Conservation (phyloP, 2,113 vertebrate genomes). For the Ascaphus truei region DNA sequence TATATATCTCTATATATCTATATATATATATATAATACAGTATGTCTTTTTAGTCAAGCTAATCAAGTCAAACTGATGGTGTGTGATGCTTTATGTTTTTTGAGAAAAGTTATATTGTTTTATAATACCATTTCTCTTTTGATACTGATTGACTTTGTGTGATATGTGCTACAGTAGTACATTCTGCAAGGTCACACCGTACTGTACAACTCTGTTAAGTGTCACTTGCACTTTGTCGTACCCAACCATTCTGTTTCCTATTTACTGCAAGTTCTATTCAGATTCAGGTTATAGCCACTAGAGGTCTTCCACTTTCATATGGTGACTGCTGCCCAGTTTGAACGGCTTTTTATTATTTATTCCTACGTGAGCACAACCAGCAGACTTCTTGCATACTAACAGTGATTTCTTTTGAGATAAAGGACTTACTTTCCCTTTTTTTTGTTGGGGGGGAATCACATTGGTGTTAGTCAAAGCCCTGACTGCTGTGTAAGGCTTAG, state of each 20-base stretch:
- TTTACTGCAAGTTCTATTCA: neutral
- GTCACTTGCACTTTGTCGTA: neutral
- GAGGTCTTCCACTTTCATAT: constrained; percentile 55
- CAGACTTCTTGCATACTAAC: constrained; percentile 61
- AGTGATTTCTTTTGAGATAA: constrained; percentile 53
- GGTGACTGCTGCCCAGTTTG: constrained; percentile 17
- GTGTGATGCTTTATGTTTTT: too few relatives aligned
- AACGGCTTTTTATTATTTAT: constrained; percentile 57
- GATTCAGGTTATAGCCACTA: constrained; percentile 60
- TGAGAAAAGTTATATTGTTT: too few relatives aligned
- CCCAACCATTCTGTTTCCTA: constrained; percentile 44
- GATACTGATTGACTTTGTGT: too few relatives aligned
- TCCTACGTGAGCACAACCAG: constrained; percentile 64
- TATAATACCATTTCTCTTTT: too few relatives aligned
- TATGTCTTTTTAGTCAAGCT: too few relatives aligned
- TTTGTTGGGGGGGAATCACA: constrained; percentile 52
- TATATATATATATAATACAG: too few relatives aligned
- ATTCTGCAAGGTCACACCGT: neutral
- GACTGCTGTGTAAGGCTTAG: constrained; percentile 41
- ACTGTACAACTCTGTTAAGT: neutral
- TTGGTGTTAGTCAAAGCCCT: constrained; percentile 43
- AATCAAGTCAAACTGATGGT: too few relatives aligned
- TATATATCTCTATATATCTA: too few relatives aligned
- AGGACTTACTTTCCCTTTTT: constrained; percentile 47
- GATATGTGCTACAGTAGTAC: neutral